A percentile compares a stretch with the other conserved stretches of the same genome.
phyloP scores from a whole-genome alignment of 2,113 vertebrate species.

The Xiphophorus hellerii region DNA sequence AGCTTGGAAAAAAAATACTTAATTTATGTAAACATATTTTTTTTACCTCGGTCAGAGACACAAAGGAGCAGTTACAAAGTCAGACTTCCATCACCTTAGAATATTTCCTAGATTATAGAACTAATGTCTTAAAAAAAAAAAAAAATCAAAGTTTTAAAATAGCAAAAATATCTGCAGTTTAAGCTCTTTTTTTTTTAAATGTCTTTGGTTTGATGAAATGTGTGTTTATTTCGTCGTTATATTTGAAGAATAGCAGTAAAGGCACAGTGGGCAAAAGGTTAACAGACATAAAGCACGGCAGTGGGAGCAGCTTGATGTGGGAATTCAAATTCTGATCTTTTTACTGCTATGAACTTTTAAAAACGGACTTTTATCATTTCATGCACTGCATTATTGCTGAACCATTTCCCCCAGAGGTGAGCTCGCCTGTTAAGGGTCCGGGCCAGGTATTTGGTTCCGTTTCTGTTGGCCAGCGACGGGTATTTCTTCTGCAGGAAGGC shows the following conservation, averaged over 20 bases:
- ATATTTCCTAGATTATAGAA: too few species aligned
- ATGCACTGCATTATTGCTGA: not conserved
- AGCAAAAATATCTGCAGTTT: too few species aligned
- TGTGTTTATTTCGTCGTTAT: not conserved
- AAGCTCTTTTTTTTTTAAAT: too few species aligned
- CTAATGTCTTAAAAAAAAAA: too few species aligned
- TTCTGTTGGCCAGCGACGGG: conserved; percentile 94
- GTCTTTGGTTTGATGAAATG: too few species aligned
- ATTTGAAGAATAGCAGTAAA: not conserved
- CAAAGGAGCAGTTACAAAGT: too few species aligned
- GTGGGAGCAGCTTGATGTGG: not conserved
- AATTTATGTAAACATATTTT: too few species aligned
- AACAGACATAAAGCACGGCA: not conserved
- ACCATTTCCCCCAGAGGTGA: not conserved
- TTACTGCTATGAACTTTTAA: too few species aligned
- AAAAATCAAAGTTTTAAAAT: too few species aligned
- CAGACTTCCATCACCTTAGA: too few species aligned
- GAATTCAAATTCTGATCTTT: not conserved
- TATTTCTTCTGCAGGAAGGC: conserved; percentile 99
- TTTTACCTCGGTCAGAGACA: too few species aligned
- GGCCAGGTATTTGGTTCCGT: conserved; percentile 96
- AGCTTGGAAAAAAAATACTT: not conserved
- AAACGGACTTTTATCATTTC: not conserved
- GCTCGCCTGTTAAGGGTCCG: conserved; percentile 93
- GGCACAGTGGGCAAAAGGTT: not conserved